These are phyloP conservation scores for Pterostichus madidus DNA, from an alignment of 2,888 invertebrate species.

Conservation along the genomic window DNA sequence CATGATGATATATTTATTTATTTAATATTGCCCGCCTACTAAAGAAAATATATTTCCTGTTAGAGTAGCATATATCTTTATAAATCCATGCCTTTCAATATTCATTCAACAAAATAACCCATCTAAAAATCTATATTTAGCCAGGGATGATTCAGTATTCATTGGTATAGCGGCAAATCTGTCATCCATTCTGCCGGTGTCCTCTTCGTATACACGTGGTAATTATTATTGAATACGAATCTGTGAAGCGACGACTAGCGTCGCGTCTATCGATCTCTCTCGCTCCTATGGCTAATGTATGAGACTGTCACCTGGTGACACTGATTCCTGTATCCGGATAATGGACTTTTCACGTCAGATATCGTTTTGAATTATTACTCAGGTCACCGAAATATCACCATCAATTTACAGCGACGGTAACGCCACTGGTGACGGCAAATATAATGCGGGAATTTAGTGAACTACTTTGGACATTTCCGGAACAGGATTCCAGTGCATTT, in stretches of 20 bases:
- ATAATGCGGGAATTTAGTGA: constrained; percentile 12
- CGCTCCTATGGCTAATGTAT: constrained; percentile 65
- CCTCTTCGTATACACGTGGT: neutral
- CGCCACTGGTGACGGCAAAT: neutral
- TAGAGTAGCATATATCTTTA: too few relatives aligned
- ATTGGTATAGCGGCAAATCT: constrained; percentile 11
- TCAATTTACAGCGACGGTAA: constrained; percentile 28
- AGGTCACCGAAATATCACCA: constrained; percentile 65
- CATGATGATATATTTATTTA: too few relatives aligned
- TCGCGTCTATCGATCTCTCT: neutral
- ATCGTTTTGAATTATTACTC: constrained; percentile 68
- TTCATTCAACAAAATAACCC: neutral
- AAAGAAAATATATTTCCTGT: too few relatives aligned
- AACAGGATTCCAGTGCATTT: too few relatives aligned
- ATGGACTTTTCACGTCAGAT: constrained; percentile 69
- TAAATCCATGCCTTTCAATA: neutral
- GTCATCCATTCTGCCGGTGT: neutral
- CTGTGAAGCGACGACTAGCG: neutral
- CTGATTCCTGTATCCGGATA: constrained; percentile 67
- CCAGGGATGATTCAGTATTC: neutral
- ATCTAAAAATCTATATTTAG: constrained; percentile 7
- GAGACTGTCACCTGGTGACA: constrained; percentile 67
- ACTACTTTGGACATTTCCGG: too few relatives aligned
- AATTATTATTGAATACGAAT: constrained; percentile 9
- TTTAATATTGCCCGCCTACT: too few relatives aligned